Conservation (phyloP, 2,113 vertebrate genomes). For the Python bivittatus region DNA sequence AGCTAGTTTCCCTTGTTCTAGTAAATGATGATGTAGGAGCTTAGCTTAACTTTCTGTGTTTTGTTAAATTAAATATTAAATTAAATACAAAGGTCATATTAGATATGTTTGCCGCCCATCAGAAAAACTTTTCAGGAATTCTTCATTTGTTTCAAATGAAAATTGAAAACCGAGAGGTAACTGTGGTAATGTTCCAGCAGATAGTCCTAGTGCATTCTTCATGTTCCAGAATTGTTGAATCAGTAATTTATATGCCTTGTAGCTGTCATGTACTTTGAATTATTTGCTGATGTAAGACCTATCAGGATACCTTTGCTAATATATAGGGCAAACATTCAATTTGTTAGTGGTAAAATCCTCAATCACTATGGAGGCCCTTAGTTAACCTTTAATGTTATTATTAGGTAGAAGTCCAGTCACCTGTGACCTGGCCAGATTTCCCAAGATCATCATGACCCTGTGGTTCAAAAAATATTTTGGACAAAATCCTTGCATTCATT, state of each 20-base stretch:
- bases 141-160: neutral
- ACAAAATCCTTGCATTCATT: neutral
- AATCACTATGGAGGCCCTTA: neutral
- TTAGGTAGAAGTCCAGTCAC: neutral
- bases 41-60: neutral
- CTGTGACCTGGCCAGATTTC: neutral
- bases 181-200: neutral
- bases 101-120: neutral
- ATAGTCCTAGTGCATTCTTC: neutral
- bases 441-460: neutral
- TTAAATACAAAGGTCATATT: no score
- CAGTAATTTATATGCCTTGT: neutral
- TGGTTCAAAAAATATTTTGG: neutral
- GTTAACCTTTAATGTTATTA: neutral
- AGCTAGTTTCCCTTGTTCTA: no score
- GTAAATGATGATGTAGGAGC: neutral
- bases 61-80: neutral
- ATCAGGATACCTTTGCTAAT: neutral
- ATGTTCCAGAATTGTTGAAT: slow-evolving; percentile 2
- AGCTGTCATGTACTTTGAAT: slow-evolving; percentile 8
- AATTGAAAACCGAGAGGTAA: neutral
- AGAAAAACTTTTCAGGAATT: neutral
- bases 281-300: neutral
- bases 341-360: neutral
- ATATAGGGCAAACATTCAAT: neutral